Evolutionary conservation across 2,888 invertebrate species (phyloP).

Genomic region (Chrysomela aeneicollis): DNA sequence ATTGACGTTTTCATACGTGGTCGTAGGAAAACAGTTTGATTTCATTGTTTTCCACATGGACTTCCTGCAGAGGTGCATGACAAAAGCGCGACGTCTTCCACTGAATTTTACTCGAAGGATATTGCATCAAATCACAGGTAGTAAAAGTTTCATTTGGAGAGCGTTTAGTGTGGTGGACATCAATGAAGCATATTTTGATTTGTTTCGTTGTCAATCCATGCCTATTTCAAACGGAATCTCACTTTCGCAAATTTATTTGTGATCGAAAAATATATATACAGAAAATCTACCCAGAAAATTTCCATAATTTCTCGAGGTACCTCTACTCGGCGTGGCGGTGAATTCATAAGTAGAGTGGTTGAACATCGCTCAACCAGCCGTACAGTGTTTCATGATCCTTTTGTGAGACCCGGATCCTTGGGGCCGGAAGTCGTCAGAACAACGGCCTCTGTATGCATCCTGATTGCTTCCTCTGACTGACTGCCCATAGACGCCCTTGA

Average conservation of each 20-base stretch:
- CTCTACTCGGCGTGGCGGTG: not conserved
- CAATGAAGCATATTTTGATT: no score
- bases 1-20: no score
- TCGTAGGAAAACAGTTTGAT: no score
- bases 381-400: slow-evolving; percentile 49
- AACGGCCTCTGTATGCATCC: slow-evolving; percentile 28
- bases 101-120: not conserved
- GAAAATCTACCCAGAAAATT: no score
- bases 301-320: no score
- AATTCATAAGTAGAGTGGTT: slow-evolving; percentile 42
- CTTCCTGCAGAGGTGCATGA: no score
- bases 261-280: no score
- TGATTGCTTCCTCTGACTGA: not conserved
- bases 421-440: slow-evolving; percentile 51
- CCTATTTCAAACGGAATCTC: not conserved
- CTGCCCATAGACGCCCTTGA: not conserved
- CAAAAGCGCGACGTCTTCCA: not conserved
- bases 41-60: no score
- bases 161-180: not conserved
- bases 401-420: slow-evolving; percentile 47
- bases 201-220: not conserved
- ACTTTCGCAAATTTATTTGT: no score
- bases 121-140: not conserved
- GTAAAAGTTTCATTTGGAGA: not conserved
- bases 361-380: slow-evolving; percentile 46